Evolutionary conservation across 2,888 invertebrate species (phyloP), one percentile per base, ranked within the genome.

Genomic region (Eilema depressum): DNA sequence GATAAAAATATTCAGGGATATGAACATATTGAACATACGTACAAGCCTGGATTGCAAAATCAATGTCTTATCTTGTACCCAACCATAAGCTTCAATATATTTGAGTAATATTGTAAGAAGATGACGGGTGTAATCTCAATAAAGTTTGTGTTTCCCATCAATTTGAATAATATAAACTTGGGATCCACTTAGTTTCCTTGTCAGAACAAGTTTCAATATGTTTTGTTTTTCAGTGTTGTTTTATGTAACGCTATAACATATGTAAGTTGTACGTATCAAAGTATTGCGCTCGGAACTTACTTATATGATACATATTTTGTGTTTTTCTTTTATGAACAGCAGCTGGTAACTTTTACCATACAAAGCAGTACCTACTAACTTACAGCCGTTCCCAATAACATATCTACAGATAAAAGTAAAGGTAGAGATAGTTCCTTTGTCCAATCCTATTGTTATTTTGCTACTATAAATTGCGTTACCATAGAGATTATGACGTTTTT

Each of bases 151-250:
- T n/a, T 53, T n/a, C 8, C 53, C 53, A 53, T 53, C n/a, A n/a
- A 53, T 53, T 53, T 53, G 53, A 53, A 53, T 53, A 53, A n/a
- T n/a, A 53, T 53, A 53, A 53, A 53, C n/a, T 53, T 53, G 53
- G 53, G n/a, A n/a, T n/a, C 53, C 53, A 53, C 53, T 53, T 53
- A 10, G n/a, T n/a, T 53, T n/a, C 10, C n/a, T n/a, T 53, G 8
- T n/a, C 20, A 53, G 53, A 53, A n/a, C n/a, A 53, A 53, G 53
- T 53, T 53, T n/a, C 20, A 47, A 3, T 53, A 53, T n/a, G 20
- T 47, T 20, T n/a, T 53, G 53, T n/a, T n/a, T 8, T 53, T 53
- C 53, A 53, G n/a, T 20, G 20, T 53, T 53, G 10, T 53, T 53
- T n/a, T 53, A n/a, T 53, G 53, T 53, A 53, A n/a, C n/a, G 20